These are phyloP conservation scores for Neoniphon sammara DNA, from an alignment of 2,797 vertebrate species.

Conservation along the genomic window DNA sequence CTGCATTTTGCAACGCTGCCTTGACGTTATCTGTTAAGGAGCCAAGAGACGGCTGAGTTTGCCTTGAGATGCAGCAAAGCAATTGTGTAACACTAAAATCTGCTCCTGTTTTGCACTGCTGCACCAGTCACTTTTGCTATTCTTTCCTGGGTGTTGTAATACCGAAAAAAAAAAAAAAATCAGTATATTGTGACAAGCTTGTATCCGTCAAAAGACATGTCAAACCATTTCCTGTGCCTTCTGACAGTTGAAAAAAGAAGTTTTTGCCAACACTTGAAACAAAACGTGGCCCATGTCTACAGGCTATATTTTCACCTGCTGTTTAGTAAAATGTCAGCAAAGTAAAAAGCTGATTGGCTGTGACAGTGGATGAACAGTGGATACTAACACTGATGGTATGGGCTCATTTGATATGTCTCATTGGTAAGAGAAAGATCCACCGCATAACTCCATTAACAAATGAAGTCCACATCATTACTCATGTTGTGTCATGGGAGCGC, in stretches of 20 bases:
- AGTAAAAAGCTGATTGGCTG: constrained; percentile 28
- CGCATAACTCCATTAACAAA: constrained; percentile 53
- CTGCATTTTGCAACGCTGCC: constrained; percentile 24
- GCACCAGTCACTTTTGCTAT: constrained; percentile 4
- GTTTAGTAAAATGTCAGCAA: constrained; percentile 20
- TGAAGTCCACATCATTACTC: constrained; percentile 56
- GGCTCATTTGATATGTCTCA: constrained; percentile 60
- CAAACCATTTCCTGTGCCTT: neutral
- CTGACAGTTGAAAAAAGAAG: constrained; percentile 17
- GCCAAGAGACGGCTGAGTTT: constrained; percentile 49
- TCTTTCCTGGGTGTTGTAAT: constrained; percentile 38
- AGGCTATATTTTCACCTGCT: constrained; percentile 16
- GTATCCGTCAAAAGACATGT: constrained; percentile 40
- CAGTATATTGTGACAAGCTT: constrained; percentile 40
- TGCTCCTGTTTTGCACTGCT: constrained; percentile 3
- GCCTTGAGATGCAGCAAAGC: constrained; percentile 29
- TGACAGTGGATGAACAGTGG: constrained; percentile 29
- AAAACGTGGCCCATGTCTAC: constrained; percentile 17
- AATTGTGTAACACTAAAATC: neutral
- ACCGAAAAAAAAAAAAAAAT: constrained; percentile 25
- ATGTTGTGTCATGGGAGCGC: constrained; percentile 37
- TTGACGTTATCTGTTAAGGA: constrained; percentile 35
- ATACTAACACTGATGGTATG: constrained; percentile 4
- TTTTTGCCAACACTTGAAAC: constrained; percentile 5
- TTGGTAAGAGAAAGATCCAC: constrained; percentile 51